Evolutionary conservation across 2,113 vertebrate species (phyloP), one percentile per base, ranked within the genome.

Genomic region (Corapipo altera): DNA sequence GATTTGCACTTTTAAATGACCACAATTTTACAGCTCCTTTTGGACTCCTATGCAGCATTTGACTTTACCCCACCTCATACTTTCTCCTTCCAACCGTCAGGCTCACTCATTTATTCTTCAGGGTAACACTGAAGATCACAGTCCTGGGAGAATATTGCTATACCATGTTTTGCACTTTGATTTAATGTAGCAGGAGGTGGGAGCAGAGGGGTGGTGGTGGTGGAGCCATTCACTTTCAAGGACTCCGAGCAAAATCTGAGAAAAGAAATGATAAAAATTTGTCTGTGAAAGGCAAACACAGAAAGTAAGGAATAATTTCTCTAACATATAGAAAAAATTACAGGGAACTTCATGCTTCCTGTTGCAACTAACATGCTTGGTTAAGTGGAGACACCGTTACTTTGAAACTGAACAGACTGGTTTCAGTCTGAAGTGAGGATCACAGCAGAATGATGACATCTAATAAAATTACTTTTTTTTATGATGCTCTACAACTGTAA

Each of bases 1-100:
- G 96, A 98, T 98, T 98, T 98, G 69, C 97, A 96, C 97, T 98
- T 97, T 97, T 93, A 96, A 98, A 95, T 98, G 95, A 97, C 93
- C 96, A 95, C 94, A 97, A 69, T 96, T 98, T 98, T 98, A 97
- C 69, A 96, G 80, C 71, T 97, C 82, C 90, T 97, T 96, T 97
- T 93, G 85, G 96, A 79, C 70, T 93, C 69, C 88, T 92, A 59
- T 48, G 66, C 27, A 46, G 70, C 54, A 69, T 88, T 92, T 30
- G 26, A 91, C 74, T 97, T 66, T 89, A 97, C 91, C 66, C 79
- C 71, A 85, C 58, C 80, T 96, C 91, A 81, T 78, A 59, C 30
- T 82, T 91, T 82, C 80, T 91, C n/a, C 52, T 95, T 95, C 71
- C 69, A 96, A 86, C 37, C 65, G 33, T 70, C 55, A 49, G 20